phyloP scores from a whole-genome alignment of 2,113 vertebrate genomes.

The human (Homo sapiens) region GRCh38 chr18:55567001-55567500 shows the following conservation, averaged over 20 bases:
- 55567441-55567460: neutral
- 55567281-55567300: slow-evolving; percentile 28
- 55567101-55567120: neutral
- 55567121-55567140: neutral
- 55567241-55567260: neutral
- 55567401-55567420: neutral
- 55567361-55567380: neutral
- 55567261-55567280: neutral
- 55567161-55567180: neutral
- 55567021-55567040: neutral
- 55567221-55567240: neutral
- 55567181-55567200: neutral
- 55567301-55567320: neutral
- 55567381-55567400: neutral
- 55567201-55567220: neutral
- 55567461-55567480: slow-evolving; percentile 3
- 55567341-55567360: neutral
- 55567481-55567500: no score
- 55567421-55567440: neutral
- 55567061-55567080: neutral
- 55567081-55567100: neutral
- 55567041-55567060: neutral
- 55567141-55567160: neutral
- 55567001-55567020: neutral
- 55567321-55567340: neutral